Percentiles rank a stretch among this genome's conserved stretches.
These are phyloP conservation scores for Blomia tropicalis DNA, from an alignment of 2,888 invertebrate species.

Conservation along the genomic window DNA sequence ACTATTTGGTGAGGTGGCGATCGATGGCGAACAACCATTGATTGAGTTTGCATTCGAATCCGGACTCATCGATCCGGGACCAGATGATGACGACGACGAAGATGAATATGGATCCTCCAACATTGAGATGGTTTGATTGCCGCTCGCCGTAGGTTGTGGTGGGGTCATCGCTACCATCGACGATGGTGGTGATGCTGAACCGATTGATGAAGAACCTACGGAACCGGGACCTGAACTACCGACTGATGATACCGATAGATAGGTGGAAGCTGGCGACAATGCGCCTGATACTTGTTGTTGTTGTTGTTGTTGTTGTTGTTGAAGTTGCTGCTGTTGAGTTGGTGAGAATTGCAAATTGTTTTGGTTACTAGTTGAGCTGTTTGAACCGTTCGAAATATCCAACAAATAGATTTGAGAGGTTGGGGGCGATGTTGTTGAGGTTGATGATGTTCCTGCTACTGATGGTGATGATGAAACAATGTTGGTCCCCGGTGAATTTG, in stretches of 20 bases:
- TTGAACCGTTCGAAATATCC: neutral
- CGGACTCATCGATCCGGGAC: neutral
- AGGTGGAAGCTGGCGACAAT: neutral
- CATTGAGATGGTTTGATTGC: neutral
- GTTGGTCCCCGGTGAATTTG: neutral
- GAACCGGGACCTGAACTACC: constrained; percentile 13
- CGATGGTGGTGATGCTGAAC: neutral
- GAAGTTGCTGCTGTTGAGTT: neutral
- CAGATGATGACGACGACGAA: neutral
- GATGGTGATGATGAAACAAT: neutral
- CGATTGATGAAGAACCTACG: neutral
- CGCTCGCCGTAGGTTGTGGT: neutral
- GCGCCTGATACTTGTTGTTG: neutral
- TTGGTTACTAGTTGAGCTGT: neutral
- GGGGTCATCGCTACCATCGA: neutral
- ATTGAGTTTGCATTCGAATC: neutral
- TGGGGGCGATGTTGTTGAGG: neutral
- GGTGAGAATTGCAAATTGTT: neutral
- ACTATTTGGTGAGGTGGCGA: neutral
- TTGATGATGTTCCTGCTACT: neutral
- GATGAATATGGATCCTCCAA: neutral
- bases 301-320: neutral
- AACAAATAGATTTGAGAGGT: neutral
- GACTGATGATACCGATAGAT: neutral
- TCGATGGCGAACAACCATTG: neutral